Conservation (phyloP, 35 echinoderm and acorn worm species). For the Holothuria glaberrima region DNA sequence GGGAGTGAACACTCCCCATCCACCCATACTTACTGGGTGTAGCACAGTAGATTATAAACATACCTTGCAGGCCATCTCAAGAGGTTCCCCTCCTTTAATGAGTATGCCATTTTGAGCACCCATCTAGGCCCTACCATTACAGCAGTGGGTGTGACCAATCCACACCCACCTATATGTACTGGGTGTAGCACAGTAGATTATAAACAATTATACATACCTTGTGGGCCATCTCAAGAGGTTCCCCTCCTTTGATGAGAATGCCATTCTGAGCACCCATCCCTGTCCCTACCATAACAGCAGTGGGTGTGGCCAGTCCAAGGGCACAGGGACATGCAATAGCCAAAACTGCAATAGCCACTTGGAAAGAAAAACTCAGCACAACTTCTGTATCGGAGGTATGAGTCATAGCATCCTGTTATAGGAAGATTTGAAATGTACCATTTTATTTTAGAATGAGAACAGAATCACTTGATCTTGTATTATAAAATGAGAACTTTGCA, state of each 20-base stretch:
- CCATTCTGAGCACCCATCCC: conserved; percentile 88
- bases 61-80: conserved; percentile 96
- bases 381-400: neutral
- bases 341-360: conserved; percentile 90
- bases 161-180: neutral
- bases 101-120: conserved; percentile 88
- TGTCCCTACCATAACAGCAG: conserved; percentile 99
- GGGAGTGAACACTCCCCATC: conserved; percentile 40
- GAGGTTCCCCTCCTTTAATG: conserved; percentile 97
- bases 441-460: too few relatives aligned
- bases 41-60: neutral
- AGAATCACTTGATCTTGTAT: too few relatives aligned
- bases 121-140: conserved; percentile 95
- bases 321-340: conserved; percentile 98
- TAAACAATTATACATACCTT: conserved; percentile 76
- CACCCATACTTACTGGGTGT: neutral
- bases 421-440: neutral
- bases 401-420: neutral
- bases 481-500: too few relatives aligned
- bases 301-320: conserved; percentile 92
- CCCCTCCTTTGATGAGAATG: conserved; percentile 95
- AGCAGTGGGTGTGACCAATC: conserved; percentile 81
- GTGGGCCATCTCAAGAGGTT: conserved; percentile 95
- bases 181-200: neutral
- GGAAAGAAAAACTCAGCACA: conserved; percentile 77